Evolutionary conservation across 2,113 vertebrate genomes (phyloP).

Genomic region (Myxocyprinus asiaticus): DNA sequence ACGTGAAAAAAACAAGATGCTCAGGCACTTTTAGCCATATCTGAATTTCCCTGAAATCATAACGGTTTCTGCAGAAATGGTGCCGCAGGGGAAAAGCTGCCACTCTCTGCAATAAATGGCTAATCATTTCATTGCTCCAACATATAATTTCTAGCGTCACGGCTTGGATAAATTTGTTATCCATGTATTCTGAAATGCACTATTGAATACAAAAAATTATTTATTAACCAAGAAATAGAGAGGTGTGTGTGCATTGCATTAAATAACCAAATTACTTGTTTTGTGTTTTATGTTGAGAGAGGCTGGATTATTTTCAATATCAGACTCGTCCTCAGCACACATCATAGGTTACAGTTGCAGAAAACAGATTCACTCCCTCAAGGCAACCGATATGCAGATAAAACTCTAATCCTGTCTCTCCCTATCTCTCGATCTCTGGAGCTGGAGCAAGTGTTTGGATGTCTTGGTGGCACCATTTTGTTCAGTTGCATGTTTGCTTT

Average conservation of each 20-base stretch:
- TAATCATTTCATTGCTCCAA: not conserved
- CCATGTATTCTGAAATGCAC: not conserved
- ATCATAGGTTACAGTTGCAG: slow-evolving; percentile 1
- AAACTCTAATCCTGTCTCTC: slow-evolving; percentile 15
- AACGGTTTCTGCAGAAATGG: not conserved
- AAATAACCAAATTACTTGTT: slow-evolving; percentile 7
- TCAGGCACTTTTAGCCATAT: not conserved
- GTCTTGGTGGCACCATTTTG: not conserved
- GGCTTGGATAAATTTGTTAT: too few species aligned
- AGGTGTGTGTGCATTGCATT: slow-evolving; percentile 10
- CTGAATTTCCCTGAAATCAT: not conserved
- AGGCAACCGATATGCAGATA: slow-evolving; percentile 34
- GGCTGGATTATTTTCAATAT: not conserved
- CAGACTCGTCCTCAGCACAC: not conserved
- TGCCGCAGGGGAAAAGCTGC: not conserved
- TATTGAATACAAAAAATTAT: slow-evolving; percentile 3
- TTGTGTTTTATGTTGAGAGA: slow-evolving; percentile 1
- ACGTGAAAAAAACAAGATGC: not conserved
- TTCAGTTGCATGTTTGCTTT: slow-evolving; percentile 8
- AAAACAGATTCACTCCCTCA: slow-evolving; percentile 41
- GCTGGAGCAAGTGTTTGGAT: slow-evolving; percentile 7
- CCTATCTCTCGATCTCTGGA: not conserved
- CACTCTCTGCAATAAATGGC: not conserved
- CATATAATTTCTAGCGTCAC: too few species aligned
- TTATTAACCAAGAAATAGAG: not conserved